Evolutionary conservation across 2,797 vertebrate genomes (phyloP).

Genomic region (Esox masquinongy): DNA sequence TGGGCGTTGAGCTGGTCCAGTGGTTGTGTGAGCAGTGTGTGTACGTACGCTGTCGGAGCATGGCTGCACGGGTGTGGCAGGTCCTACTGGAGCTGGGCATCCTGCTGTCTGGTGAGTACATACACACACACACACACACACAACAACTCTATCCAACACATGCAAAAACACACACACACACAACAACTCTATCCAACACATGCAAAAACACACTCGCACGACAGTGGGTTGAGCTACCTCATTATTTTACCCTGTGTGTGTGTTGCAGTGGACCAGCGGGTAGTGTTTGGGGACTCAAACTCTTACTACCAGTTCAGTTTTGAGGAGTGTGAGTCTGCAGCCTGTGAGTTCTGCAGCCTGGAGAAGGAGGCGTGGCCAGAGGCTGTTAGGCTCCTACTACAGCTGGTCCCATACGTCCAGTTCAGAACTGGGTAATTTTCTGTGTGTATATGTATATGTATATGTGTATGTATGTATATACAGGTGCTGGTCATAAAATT

Average conservation of each 20-base stretch:
- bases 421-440: slow-evolving; percentile 68
- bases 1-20: slow-evolving; percentile 94
- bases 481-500: too few relatives aligned
- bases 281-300: slow-evolving; percentile 90
- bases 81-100: slow-evolving; percentile 94
- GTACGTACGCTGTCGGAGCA: slow-evolving; percentile 88
- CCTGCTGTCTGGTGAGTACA: slow-evolving; percentile 86
- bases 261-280: slow-evolving; percentile 86
- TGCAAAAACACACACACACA: too few relatives aligned
- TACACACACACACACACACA: slow-evolving; percentile 24
- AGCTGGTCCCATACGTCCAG: slow-evolving; percentile 86
- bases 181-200: too few relatives aligned
- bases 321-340: slow-evolving; percentile 88
- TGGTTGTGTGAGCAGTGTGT: slow-evolving; percentile 94
- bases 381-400: slow-evolving; percentile 87
- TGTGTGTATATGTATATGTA: not conserved
- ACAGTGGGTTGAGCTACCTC: not conserved
- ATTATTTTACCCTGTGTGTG: not conserved
- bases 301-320: slow-evolving; percentile 97
- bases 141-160: too few relatives aligned
- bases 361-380: slow-evolving; percentile 90
- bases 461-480: too few relatives aligned
- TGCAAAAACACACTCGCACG: too few relatives aligned
- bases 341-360: slow-evolving; percentile 91
- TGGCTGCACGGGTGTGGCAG: slow-evolving; percentile 91